Percentiles rank a stretch among this genome's conserved stretches.
These are phyloP conservation scores for Contarinia nasturtii DNA, from an alignment of 1,140 invertebrate genomes.

Conservation along the genomic window DNA sequence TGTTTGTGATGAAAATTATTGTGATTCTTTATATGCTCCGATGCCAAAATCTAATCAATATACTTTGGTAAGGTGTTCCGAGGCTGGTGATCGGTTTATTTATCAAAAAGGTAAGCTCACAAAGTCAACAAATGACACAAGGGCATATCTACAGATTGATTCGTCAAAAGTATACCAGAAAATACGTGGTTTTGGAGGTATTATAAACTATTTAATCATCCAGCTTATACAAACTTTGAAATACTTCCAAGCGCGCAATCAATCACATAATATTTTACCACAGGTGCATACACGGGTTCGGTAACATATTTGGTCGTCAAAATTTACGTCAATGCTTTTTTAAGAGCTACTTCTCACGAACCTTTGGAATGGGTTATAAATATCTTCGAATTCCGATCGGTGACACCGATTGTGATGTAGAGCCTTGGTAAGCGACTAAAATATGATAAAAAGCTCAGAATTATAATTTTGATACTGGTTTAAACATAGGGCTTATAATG, in stretches of 20 bases:
- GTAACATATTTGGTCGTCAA: neutral
- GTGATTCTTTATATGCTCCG: slow-evolving; percentile 44
- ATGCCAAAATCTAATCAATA: slow-evolving; percentile 6
- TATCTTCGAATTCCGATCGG: slow-evolving; percentile 61
- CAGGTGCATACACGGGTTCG: neutral
- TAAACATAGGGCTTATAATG: slow-evolving; percentile 27
- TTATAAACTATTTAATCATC: no score
- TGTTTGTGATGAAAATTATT: slow-evolving; percentile 68
- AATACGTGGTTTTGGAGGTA: slow-evolving; percentile 66
- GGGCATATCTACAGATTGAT: slow-evolving; percentile 8
- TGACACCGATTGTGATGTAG: slow-evolving; percentile 54
- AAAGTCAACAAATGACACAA: neutral
- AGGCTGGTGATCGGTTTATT: no score
- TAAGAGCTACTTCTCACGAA: slow-evolving; percentile 31
- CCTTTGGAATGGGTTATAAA: slow-evolving; percentile 51
- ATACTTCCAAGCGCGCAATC: no score
- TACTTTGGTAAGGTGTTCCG: no score
- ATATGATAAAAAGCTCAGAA: no score
- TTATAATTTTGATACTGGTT: no score
- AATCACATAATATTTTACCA: no score
- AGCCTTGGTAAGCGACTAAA: no score
- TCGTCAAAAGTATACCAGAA: slow-evolving; percentile 28
- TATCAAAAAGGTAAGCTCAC: neutral
- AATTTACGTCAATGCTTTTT: slow-evolving; percentile 3
- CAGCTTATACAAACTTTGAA: no score